phyloP scores from a whole-genome alignment of 2,113 vertebrate genomes.

The Sardina pilchardus region DNA sequence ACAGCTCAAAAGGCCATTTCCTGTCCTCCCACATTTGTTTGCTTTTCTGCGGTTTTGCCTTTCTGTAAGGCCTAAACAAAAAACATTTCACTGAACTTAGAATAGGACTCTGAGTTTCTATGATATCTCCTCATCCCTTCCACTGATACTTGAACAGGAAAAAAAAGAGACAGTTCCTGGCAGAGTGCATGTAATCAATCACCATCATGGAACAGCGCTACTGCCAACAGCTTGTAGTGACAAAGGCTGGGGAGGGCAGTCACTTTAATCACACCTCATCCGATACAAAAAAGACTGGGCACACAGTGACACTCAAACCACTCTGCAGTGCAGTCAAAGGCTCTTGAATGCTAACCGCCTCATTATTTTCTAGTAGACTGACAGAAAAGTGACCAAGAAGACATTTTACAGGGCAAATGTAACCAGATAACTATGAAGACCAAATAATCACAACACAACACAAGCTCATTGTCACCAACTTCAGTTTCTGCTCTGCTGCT shows the following conservation, averaged over 20 bases:
- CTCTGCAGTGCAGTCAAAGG: neutral
- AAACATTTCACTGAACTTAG: neutral
- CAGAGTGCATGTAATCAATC: neutral
- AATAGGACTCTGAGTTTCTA: neutral
- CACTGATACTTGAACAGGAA: neutral
- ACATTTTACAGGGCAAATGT: neutral
- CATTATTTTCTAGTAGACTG: neutral
- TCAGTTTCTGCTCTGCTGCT: no score
- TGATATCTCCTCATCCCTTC: neutral
- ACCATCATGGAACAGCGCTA: neutral
- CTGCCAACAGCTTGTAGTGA: neutral
- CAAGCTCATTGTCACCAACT: neutral
- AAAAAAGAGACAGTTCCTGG: neutral
- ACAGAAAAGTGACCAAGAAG: neutral
- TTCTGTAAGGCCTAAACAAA: neutral
- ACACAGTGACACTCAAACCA: neutral
- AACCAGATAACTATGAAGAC: neutral
- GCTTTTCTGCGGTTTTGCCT: neutral
- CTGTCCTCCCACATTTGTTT: neutral
- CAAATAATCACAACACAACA: neutral
- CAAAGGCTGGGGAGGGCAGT: neutral
- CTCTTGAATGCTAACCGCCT: no score
- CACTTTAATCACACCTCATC: neutral
- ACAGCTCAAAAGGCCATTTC: slow-evolving; percentile 4
- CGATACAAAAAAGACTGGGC: neutral